These are phyloP conservation scores for Zaprionus africanus DNA, from an alignment of 1,140 invertebrate genomes.

Conservation along the genomic window DNA sequence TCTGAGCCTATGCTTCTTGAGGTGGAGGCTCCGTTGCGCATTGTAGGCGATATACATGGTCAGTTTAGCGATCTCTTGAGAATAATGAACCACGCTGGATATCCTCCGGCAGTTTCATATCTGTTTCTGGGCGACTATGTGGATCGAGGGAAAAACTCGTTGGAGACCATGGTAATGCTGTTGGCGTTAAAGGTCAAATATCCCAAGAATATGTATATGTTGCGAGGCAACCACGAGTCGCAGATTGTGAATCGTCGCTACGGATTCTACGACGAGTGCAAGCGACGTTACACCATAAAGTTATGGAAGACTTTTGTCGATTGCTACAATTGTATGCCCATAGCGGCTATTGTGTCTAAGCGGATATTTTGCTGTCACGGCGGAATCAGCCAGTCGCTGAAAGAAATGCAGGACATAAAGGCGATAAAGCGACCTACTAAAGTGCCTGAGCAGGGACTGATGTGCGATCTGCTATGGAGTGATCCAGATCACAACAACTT, in stretches of 20 bases:
- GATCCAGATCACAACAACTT: conserved; percentile 95
- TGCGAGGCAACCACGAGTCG: conserved; percentile 87
- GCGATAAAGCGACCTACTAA: conserved; percentile 95
- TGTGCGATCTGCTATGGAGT: conserved; percentile 99
- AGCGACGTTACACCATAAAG: conserved; percentile 97
- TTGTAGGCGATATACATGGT: conserved; percentile 99
- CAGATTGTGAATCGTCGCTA: conserved; percentile 94
- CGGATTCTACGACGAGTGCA: conserved; percentile 97
- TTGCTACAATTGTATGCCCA: conserved; percentile 87
- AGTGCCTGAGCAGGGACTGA: conserved; percentile 94
- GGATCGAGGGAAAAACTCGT: conserved; percentile 92
- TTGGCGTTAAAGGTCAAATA: conserved; percentile 97
- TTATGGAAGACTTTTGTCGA: conserved; percentile 98
- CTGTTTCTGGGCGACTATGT: conserved; percentile 97
- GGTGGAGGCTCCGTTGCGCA: conserved; percentile 98
- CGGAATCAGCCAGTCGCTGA: conserved; percentile 93
- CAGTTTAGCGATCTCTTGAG: conserved; percentile 98
- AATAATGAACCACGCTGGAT: conserved; percentile 99
- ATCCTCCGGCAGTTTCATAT: conserved; percentile 99
- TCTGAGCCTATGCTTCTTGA: conserved; percentile 98
- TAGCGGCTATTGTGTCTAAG: conserved; percentile 97
- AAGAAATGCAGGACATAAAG: conserved; percentile 94
- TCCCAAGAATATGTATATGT: conserved; percentile 93
- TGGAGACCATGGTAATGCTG: conserved; percentile 95
- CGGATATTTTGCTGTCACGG: conserved; percentile 99